Percentiles rank a stretch among this genome's conserved stretches.
Evolutionary conservation across 2,888 invertebrate species (phyloP).

Genomic region (Campoletis raptor): DNA sequence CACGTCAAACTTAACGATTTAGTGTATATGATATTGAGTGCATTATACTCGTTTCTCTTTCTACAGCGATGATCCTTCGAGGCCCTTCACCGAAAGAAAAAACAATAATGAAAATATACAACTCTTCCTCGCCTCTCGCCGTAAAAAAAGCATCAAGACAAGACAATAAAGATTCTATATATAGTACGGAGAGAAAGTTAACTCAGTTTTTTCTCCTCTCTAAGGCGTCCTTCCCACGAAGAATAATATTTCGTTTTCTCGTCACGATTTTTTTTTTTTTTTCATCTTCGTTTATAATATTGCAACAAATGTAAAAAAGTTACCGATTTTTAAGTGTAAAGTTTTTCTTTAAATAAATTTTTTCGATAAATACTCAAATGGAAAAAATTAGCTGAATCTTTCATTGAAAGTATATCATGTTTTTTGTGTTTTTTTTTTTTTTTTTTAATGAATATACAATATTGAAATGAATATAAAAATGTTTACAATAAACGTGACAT

Average conservation of each 20-base stretch:
- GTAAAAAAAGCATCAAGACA: constrained; percentile 15
- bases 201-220: constrained; percentile 40
- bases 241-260: constrained; percentile 17
- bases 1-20: constrained; percentile 56
- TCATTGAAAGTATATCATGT: too few relatives aligned
- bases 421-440: too few relatives aligned
- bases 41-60: constrained; percentile 32
- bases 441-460: too few relatives aligned
- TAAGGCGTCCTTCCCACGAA: not conserved
- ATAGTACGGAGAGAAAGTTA: constrained; percentile 55
- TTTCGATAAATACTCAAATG: too few relatives aligned
- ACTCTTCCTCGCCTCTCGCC: constrained; percentile 21
- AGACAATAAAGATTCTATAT: constrained; percentile 57
- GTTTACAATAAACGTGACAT: too few relatives aligned
- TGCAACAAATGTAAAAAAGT: too few relatives aligned
- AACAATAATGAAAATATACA: constrained; percentile 13
- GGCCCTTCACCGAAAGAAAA: not conserved
- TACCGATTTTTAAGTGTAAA: too few relatives aligned
- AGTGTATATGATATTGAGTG: constrained; percentile 21
- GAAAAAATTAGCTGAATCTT: too few relatives aligned
- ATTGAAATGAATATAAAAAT: too few relatives aligned
- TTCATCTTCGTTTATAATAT: not conserved
- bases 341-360: too few relatives aligned
- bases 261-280: constrained; percentile 27
- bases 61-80: constrained; percentile 4